Percentiles rank a stretch among this genome's conserved stretches.
These are phyloP conservation scores for Cheilosia pagana DNA, from an alignment of 2,888 invertebrate species.

Conservation along the genomic window DNA sequence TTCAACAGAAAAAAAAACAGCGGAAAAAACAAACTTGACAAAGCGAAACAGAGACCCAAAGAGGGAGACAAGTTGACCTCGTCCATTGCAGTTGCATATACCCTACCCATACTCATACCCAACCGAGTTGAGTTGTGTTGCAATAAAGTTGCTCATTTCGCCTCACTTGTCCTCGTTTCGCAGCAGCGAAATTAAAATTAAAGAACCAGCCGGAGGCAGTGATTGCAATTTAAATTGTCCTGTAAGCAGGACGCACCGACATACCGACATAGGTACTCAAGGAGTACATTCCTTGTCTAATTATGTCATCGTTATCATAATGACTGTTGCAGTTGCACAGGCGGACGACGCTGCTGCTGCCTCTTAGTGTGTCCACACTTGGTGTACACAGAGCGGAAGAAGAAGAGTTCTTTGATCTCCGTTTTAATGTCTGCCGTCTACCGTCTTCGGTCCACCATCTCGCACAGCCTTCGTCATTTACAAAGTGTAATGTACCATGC, in stretches of 20 bases:
- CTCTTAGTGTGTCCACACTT: conserved; percentile 23
- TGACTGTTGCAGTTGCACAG: conserved; percentile 69
- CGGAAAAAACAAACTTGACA: conserved; percentile 46
- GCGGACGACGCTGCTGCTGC: background rate
- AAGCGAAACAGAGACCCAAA: conserved; percentile 13
- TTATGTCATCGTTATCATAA: conserved; percentile 75
- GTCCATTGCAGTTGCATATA: conserved; percentile 46
- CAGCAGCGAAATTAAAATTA: conserved; percentile 65
- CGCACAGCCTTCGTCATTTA: conserved; percentile 58
- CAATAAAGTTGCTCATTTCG: conserved; percentile 66
- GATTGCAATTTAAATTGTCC: conserved; percentile 73
- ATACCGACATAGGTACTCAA: conserved; percentile 21
- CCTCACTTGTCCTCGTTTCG: conserved; percentile 65
- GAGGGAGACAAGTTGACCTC: conserved; percentile 63
- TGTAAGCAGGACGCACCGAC: conserved; percentile 28
- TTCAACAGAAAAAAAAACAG: conserved; percentile 28
- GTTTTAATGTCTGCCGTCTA: conserved; percentile 20
- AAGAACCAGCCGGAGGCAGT: conserved; percentile 53
- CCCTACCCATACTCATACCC: background rate
- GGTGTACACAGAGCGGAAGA: conserved; percentile 8
- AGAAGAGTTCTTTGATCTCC: conserved; percentile 62
- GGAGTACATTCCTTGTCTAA: conserved; percentile 60
- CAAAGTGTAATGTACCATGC: conserved; percentile 75
- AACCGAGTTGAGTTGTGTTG: conserved; percentile 56
- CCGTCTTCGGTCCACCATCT: conserved; percentile 24